Base-by-base conservation (phyloP, 2,888 invertebrate species). In the Rhagophthalmus giganteus region DNA sequence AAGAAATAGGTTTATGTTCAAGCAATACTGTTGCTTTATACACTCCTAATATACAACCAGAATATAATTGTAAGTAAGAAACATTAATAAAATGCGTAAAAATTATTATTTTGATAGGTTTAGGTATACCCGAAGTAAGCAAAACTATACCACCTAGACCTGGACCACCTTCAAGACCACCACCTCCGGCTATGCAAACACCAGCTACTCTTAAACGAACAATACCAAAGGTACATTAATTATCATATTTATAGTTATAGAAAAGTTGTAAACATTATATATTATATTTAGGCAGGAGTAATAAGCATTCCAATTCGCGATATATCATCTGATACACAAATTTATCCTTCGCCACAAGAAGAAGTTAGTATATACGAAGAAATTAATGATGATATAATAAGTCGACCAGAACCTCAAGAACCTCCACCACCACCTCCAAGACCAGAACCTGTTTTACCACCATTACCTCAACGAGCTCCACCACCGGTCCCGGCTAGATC, bases 11-110 rank as follows among this genome's bases (percentile, higher is more conserved):
- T 47, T 76, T 94, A 33, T 93, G 92, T 73, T 84, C 89, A 13
- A 88, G 88, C 62, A 94, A 92, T 65, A 91, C 94, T 5, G 80
- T 90, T 45, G 86, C 94, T 0, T 77, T 95, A 30, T 87, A 71
- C 51, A 61, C 60, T 9, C 61, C 72, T 2, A 66, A 70, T 32
- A 64, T 59, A 32, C 68, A 72, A 33, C 68, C 70, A 2, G 73
- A 75, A 46, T 74, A 75, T 58, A 75, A 75, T 58, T 74, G 75
- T 72, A 65, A 69, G 70, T 65, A 46, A 10, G 3, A 11, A 1
- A 7, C 9, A n/a, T 13, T 37, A 8, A 8, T 14, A n/a, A 7
- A 16, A 12, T 15, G n/a, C 11, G 2, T 9, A 11, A 40, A 26
- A 11, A 5, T 9, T 16, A 34, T 30, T 20, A 24, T 31, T 14